Base-by-base conservation (phyloP, 2,888 invertebrate genomes). In the Eledona agricola region DNA sequence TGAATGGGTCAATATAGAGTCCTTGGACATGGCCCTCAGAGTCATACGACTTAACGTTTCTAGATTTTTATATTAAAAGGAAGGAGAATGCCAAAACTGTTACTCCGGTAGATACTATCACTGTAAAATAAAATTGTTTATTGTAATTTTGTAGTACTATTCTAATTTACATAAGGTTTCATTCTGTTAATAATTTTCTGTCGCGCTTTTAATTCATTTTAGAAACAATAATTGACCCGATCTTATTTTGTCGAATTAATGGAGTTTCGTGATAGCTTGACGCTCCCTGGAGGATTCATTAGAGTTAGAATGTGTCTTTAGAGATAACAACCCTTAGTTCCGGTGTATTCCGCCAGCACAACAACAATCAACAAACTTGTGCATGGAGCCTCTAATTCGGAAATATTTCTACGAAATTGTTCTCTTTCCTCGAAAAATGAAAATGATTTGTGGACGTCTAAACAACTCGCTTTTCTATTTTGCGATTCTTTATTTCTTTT, bases 401-500 rank as follows among this genome's bases (percentile, higher is more conserved):
- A n/a, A n/a, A n/a, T n/a, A n/a, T n/a, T n/a, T n/a, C n/a, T n/a
- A n/a, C n/a, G n/a, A n/a, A n/a, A n/a, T n/a, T n/a, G n/a, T n/a
- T n/a, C n/a, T n/a, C n/a, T n/a, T n/a, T n/a, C n/a, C n/a, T n/a
- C n/a, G n/a, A n/a, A n/a, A n/a, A n/a, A n/a, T n/a, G n/a, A n/a
- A n/a, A 63, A 69, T 75, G 76, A 76, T 76, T 76, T 76, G 76
- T 75, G 70, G 72, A 63, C 70, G 68, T 68, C 71, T 72, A 72
- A 75, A 73, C 72, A 74, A 74, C 72, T 74, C 71, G 62, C 72
- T 75, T 74, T 75, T 76, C 76, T 75, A 76, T 75, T 75, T 74
- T 66, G 67, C 67, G 67, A 69, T 73, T 69, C 71, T 73, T 74
- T 74, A 73, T 74, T 72, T 74, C 72, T 71, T 69, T 73, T 71